Conservation (phyloP, 2,888 invertebrate genomes). For the Nesidiocoris tenuis region DNA sequence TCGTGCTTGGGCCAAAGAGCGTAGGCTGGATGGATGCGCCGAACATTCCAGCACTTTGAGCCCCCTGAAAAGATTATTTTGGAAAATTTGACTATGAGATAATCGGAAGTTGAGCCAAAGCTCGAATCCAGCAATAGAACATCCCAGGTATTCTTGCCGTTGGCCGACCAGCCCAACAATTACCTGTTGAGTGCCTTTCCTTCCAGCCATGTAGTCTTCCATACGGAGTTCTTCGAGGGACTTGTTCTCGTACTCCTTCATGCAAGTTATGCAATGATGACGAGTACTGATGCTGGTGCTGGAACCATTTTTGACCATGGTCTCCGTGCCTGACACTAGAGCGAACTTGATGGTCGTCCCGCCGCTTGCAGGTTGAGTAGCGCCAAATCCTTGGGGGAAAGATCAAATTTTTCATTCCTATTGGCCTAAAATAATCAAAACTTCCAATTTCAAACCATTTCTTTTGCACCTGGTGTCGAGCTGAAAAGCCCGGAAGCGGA, state of each 20-base stretch:
- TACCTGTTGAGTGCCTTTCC: constrained; percentile 72
- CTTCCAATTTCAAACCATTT: not conserved
- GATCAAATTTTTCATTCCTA: not conserved
- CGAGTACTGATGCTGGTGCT: constrained; percentile 85
- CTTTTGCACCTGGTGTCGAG: constrained; percentile 47
- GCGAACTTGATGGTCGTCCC: constrained; percentile 85
- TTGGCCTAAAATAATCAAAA: not conserved
- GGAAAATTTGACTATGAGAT: no score
- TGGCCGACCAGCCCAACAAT: no score
- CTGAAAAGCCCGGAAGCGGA: constrained; percentile 57
- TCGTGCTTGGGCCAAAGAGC: constrained; percentile 51
- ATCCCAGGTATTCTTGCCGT: no score
- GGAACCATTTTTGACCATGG: constrained; percentile 83
- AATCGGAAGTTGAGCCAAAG: no score
- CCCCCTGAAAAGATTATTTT: constrained; percentile 49
- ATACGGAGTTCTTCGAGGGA: constrained; percentile 90
- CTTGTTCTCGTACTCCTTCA: constrained; percentile 97
- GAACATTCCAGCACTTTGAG: constrained; percentile 56
- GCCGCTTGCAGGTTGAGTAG: constrained; percentile 56
- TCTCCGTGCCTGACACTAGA: constrained; percentile 84
- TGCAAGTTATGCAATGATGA: constrained; percentile 95
- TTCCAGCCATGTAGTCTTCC: constrained; percentile 88
- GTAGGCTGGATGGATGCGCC: constrained; percentile 54
- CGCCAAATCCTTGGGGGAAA: constrained; percentile 49
- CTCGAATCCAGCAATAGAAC: no score